Conservation (phyloP, 2,888 invertebrate species). For the Epirrhoe alternata region DNA sequence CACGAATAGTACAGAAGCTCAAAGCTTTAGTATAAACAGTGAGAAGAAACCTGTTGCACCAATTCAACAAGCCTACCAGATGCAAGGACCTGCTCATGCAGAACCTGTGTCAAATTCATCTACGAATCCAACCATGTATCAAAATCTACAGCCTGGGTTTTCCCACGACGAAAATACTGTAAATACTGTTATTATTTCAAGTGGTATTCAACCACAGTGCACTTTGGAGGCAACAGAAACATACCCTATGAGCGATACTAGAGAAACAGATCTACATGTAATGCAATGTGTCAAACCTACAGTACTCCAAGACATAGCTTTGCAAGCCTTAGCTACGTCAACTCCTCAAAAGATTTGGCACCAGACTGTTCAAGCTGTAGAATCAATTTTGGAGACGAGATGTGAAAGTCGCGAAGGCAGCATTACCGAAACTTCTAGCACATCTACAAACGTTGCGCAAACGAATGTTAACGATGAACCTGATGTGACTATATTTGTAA, state of each 20-base stretch:
- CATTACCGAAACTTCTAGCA: conserved; percentile 41
- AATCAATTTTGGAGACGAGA: conserved; percentile 39
- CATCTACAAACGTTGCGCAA: conserved; percentile 44
- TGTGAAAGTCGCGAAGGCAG: conserved; percentile 39
- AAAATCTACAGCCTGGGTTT: conserved; percentile 38
- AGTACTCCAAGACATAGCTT: conserved; percentile 39
- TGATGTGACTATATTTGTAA: conserved; percentile 73
- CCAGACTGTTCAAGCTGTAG: conserved; percentile 29
- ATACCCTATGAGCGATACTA: conserved; percentile 13
- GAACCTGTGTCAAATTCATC: background rate
- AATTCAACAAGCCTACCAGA: background rate
- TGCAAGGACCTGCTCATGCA: conserved; percentile 19
- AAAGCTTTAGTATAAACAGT: conserved; percentile 6
- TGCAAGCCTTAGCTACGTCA: conserved; percentile 70
- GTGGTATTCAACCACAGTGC: conserved; percentile 57
- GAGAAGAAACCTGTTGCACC: conserved; percentile 4
- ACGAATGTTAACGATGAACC: conserved; percentile 59
- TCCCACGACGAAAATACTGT: conserved; percentile 51
- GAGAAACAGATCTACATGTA: conserved; percentile 23
- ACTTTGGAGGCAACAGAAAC: conserved; percentile 25
- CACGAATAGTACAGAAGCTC: background rate
- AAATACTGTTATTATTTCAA: conserved; percentile 68
- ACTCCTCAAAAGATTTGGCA: conserved; percentile 62
- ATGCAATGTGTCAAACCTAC: conserved; percentile 33
- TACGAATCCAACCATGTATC: conserved; percentile 43